These are phyloP conservation scores for Rhinoderma darwinii DNA, from an alignment of 2,113 vertebrate species.

Conservation along the genomic window DNA sequence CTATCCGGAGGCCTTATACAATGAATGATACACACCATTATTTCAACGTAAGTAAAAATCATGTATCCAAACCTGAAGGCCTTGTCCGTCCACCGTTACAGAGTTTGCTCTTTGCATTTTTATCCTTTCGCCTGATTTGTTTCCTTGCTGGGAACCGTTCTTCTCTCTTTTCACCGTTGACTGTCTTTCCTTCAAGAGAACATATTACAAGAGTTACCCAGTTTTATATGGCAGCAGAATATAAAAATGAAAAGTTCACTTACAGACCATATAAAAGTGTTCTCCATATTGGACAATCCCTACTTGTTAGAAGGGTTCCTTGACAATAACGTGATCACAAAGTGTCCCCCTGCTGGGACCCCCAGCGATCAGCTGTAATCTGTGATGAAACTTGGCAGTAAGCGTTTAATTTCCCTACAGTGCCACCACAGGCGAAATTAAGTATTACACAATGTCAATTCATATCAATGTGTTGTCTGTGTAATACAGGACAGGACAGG, in stretches of 20 bases:
- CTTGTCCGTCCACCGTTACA: slow-evolving; percentile 90
- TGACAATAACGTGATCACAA: too few relatives aligned
- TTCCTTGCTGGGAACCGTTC: slow-evolving; percentile 69
- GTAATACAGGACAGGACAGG: too few relatives aligned
- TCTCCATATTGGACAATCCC: too few relatives aligned
- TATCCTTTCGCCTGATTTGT: slow-evolving; percentile 79
- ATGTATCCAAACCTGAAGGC: slow-evolving; percentile 82
- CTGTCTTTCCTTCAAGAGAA: slow-evolving; percentile 82
- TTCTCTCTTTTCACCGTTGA: slow-evolving; percentile 87
- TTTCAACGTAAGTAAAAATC: not conserved
- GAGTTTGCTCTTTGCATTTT: slow-evolving; percentile 96
- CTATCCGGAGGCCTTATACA: not conserved
- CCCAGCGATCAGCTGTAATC: too few relatives aligned
- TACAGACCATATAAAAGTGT: too few relatives aligned
- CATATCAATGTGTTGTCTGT: too few relatives aligned
- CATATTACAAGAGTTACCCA: not conserved
- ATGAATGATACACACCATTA: not conserved
- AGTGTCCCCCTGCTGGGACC: too few relatives aligned
- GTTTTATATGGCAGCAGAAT: not conserved
- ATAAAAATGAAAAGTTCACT: not conserved
- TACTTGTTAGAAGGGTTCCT: too few relatives aligned
- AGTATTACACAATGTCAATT: too few relatives aligned
- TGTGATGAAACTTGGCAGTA: too few relatives aligned
- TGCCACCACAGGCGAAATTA: too few relatives aligned
- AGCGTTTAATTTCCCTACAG: too few relatives aligned